Evolutionary conservation across 37 sponge, comb jelly and placozoan species (phyloP), one percentile per base, ranked within the genome.

Genomic region (Halisarca cf. caerulea): DNA sequence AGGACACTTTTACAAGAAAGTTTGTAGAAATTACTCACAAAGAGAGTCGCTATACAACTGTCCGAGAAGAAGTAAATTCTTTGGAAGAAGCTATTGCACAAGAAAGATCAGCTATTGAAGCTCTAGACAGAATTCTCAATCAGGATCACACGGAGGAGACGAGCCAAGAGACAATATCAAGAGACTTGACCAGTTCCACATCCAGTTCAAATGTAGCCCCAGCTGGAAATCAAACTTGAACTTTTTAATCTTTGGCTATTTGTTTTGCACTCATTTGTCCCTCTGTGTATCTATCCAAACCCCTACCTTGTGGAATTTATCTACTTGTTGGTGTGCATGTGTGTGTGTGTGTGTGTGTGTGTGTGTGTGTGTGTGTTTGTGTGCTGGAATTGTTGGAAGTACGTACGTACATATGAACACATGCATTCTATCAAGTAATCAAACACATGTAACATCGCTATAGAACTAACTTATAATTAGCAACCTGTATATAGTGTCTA

Each of bases 11-110:
- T 62, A 6, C 6, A 62, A 62, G 30, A 23, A 62, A 62, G n/a
- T 30, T 28, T 62, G 6, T 62, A 23, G 64, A 62, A 15, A 88
- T 91, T 43, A 84, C 88, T 82, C 78, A 91, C 60, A 80, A 36
- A 47, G n/a, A 33, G n/a, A 80, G 82, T 27, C 35, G 74, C 32
- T 69, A 61, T 38, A 39, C 39, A 0, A 7, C 8, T 21, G 47
- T 85, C 5, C 78, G 75, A 27, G 35, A 20, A 7, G 86, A 88
- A 37, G 33, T 91, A 2, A 18, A 20, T 1, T 14, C 69, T n/a
- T 47, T 88, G 45, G 59, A 85, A 43, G 54, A 84, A 14, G 86
- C 62, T 15, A 82, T 91, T 9, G 59, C 39, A 11, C 25, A 75
- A 2, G 92, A 91, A 51, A 75, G 64, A 74, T 41, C 77, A 2